Percentiles rank a stretch among this genome's conserved stretches.
phyloP scores from a whole-genome alignment of 2,797 vertebrate species.

The Podarcis siculus region DNA sequence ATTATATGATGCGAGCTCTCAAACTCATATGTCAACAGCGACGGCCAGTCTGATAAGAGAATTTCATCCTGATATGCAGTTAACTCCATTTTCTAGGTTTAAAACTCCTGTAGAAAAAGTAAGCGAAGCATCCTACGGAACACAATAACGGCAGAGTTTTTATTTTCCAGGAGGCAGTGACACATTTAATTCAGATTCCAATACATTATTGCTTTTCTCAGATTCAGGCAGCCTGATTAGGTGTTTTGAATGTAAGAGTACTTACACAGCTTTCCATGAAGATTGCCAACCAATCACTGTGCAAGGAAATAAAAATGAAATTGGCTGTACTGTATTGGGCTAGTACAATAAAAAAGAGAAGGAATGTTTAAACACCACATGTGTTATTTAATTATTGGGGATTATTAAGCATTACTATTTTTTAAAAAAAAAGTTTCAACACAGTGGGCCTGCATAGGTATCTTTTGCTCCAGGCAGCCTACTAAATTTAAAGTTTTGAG shows the following conservation, averaged over 20 bases:
- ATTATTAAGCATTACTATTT: background rate
- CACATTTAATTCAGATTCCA: constrained; percentile 53
- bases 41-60: background rate
- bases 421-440: background rate
- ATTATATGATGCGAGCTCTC: background rate
- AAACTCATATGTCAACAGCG: background rate
- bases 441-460: constrained; percentile 13
- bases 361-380: constrained; percentile 20
- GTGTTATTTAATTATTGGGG: background rate
- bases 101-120: background rate
- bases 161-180: constrained; percentile 24
- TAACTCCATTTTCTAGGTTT: background rate
- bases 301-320: constrained; percentile 26
- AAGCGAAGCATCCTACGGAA: background rate
- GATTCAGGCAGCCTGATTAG: constrained; percentile 56
- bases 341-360: constrained; percentile 41
- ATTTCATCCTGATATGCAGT: background rate
- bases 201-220: constrained; percentile 53
- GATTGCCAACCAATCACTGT: constrained; percentile 58
- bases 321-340: constrained; percentile 21
- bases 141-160: constrained; percentile 9
- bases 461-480: constrained; percentile 26
- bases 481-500: constrained; percentile 11
- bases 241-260: constrained; percentile 60
- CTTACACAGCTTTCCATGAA: constrained; percentile 55